Conservation (phyloP, 2,113 vertebrate species). For the Chinchilla lanigera region DNA sequence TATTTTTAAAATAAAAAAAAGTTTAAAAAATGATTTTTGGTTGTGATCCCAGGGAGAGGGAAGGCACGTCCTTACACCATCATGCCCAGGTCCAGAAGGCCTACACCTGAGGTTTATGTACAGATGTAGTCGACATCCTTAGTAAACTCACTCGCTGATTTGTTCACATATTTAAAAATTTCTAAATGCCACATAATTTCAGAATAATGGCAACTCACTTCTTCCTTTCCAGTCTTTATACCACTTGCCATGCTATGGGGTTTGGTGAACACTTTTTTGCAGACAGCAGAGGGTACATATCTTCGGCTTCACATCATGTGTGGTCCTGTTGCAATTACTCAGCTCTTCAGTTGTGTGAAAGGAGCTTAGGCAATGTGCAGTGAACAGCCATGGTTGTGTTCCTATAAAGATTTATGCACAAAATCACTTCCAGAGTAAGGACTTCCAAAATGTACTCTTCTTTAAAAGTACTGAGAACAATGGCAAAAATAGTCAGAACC, state of each 20-base stretch:
- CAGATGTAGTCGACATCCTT: not conserved
- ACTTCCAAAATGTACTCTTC: not conserved
- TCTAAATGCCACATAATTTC: not conserved
- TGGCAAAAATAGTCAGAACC: not conserved
- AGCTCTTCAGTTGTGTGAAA: not conserved
- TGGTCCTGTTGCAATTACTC: not conserved
- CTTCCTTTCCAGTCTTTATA: not conserved
- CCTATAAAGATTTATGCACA: not conserved
- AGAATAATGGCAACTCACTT: not conserved
- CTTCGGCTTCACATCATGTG: not conserved
- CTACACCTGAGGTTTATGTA: not conserved
- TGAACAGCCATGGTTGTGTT: not conserved
- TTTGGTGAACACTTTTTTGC: not conserved
- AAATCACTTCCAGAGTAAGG: not conserved
- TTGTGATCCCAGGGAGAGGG: not conserved
- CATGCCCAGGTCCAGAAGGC: not conserved
- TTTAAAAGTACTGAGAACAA: not conserved
- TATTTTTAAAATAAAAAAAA: too few species aligned
- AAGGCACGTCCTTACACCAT: rapidly evolving
- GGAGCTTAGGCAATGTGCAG: not conserved
- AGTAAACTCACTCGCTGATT: not conserved
- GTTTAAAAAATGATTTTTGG: too few species aligned
- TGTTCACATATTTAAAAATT: not conserved
- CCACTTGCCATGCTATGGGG: not conserved
- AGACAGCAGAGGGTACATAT: not conserved